Evolutionary conservation across 1,140 invertebrate species (phyloP).

Genomic region (Carposina sasakii): DNA sequence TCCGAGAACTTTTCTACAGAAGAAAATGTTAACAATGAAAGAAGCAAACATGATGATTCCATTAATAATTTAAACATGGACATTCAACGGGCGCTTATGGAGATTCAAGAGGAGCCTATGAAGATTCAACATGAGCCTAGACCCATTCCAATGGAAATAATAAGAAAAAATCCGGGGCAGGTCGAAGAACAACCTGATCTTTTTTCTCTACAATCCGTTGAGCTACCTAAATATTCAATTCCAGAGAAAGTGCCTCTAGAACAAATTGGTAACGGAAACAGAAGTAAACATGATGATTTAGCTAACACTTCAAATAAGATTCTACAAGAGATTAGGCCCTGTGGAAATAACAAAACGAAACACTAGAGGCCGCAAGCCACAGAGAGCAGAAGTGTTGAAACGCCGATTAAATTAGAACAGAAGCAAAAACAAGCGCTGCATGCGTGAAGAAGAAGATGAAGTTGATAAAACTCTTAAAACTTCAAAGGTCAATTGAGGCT

Average conservation of each 20-base stretch:
- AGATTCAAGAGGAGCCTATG: not conserved
- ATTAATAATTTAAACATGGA: not conserved
- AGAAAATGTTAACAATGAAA: not conserved
- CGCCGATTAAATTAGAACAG: conserved; percentile 1
- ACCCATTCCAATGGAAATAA: too few species aligned
- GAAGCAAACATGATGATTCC: not conserved
- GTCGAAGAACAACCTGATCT: not conserved
- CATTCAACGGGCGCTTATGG: not conserved
- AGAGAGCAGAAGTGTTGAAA: not conserved
- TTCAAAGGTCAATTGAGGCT: not conserved
- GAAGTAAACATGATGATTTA: not conserved
- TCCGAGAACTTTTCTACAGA: not conserved
- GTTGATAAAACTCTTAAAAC: too few species aligned
- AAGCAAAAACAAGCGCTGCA: not conserved
- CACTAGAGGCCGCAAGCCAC: not conserved
- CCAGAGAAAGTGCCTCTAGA: not conserved
- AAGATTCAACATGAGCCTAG: too few species aligned
- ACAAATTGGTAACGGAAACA: not conserved
- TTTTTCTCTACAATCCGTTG: not conserved
- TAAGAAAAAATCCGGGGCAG: too few species aligned
- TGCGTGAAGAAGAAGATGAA: not conserved
- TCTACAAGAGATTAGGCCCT: not conserved
- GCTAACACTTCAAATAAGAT: not conserved
- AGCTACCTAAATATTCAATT: not conserved
- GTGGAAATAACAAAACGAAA: not conserved